Percentiles rank a stretch among this genome's conserved stretches.
phyloP scores from a whole-genome alignment of 2,113 vertebrate genomes.

The Ibidorhyncha struthersii region DNA sequence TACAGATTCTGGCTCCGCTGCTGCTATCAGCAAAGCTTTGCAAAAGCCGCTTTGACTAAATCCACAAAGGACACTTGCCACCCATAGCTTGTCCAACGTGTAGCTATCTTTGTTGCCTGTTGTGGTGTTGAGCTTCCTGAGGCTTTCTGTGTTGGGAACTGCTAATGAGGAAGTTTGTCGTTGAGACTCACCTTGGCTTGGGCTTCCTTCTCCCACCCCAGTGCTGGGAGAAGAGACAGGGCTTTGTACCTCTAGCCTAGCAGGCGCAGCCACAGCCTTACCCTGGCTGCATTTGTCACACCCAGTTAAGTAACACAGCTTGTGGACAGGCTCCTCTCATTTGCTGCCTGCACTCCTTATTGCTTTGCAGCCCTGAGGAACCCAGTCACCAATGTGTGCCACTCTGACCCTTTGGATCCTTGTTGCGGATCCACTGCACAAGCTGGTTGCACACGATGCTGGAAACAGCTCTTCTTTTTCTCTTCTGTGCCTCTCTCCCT shows the following conservation, averaged over 20 bases:
- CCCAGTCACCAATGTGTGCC: accelerated
- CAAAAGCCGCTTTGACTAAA: not conserved
- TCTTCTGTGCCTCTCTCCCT: not conserved
- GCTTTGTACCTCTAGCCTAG: not conserved
- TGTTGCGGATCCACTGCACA: not conserved
- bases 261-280: not conserved
- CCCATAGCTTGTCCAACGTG: not conserved
- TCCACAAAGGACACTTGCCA: not conserved
- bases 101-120: not conserved
- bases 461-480: not conserved
- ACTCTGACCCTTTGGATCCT: accelerated
- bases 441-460: not conserved
- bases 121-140: not conserved
- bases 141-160: not conserved
- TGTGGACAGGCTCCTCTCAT: accelerated
- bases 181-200: not conserved
- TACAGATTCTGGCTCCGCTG: not conserved
- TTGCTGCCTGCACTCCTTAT: not conserved
- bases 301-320: not conserved
- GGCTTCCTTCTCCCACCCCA: not conserved
- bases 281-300: not conserved
- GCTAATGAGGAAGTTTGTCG: not conserved
- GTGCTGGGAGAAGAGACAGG: not conserved
- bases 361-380: not conserved
- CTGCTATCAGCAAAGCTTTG: not conserved